Conservation (phyloP, 2,888 invertebrate genomes). For the Agrochola lychnidis region DNA sequence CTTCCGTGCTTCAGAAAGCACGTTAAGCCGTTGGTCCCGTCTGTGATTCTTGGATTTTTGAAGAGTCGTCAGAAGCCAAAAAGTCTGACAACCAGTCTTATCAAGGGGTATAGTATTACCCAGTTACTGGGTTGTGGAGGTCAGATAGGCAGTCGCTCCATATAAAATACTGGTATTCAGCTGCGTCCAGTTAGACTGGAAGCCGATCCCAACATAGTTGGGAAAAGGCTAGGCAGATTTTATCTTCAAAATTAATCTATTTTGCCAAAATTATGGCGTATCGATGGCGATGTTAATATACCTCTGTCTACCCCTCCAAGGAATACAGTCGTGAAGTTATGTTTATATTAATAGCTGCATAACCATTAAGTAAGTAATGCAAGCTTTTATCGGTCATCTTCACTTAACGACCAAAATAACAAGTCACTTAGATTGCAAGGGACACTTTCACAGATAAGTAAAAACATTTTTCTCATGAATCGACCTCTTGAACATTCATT, state of each 20-base stretch:
- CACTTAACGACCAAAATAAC: constrained; percentile 56
- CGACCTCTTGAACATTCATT: constrained; percentile 41
- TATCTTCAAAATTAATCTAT: not conserved
- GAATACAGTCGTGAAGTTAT: not conserved
- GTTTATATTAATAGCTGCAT: constrained; percentile 6
- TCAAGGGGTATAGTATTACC: no score
- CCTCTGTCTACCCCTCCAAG: not conserved
- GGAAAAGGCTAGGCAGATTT: no score
- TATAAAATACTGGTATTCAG: no score
- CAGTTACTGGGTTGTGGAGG: no score
- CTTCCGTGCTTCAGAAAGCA: no score
- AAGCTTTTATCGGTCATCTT: constrained; percentile 38
- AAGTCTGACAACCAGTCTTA: no score
- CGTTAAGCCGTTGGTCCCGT: no score
- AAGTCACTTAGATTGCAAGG: constrained; percentile 39
- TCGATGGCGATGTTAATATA: not conserved
- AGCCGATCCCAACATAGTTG: no score
- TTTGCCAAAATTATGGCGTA: not conserved
- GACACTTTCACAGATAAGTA: constrained; percentile 49
- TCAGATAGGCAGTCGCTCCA: no score
- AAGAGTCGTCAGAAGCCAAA: no score
- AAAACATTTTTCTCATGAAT: constrained; percentile 53
- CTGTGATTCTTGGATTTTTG: no score
- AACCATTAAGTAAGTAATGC: constrained; percentile 31
- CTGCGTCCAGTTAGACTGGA: no score